A percentile compares a stretch with the other conserved stretches of the same genome.
These are phyloP conservation scores for Peromyscus leucopus DNA, from an alignment of 2,113 vertebrate genomes.

Conservation along the genomic window DNA sequence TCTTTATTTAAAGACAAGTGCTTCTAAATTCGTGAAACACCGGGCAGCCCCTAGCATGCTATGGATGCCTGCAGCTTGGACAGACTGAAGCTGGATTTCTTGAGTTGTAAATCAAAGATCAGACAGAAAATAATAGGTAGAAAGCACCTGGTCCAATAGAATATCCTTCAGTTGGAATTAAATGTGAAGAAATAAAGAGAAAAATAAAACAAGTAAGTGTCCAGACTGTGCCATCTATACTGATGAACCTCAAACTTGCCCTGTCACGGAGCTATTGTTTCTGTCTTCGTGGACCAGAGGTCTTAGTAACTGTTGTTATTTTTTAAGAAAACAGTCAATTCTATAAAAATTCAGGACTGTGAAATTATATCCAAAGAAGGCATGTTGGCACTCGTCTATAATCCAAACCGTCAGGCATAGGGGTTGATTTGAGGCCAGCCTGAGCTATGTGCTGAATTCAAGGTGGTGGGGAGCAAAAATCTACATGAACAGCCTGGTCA, in stretches of 20 bases:
- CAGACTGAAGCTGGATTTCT: slow-evolving; percentile 47
- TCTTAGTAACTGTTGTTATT: not conserved
- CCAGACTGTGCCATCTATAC: not conserved
- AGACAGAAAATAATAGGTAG: slow-evolving; percentile 44
- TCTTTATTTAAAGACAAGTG: not conserved
- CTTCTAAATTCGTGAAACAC: slow-evolving; percentile 28
- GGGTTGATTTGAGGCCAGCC: not conserved
- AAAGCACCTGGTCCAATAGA: slow-evolving; percentile 22
- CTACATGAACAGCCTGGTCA: too few species aligned
- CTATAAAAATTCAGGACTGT: not conserved
- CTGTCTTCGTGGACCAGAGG: slow-evolving; percentile 22
- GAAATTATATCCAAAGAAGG: not conserved
- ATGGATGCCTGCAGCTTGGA: not conserved
- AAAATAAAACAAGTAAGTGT: not conserved
- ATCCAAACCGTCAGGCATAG: not conserved
- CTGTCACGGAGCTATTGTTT: not conserved
- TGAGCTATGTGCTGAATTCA: not conserved
- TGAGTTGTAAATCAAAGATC: slow-evolving; percentile 46
- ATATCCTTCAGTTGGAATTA: slow-evolving; percentile 63
- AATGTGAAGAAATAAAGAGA: not conserved
- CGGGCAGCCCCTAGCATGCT: not conserved
- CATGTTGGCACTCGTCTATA: not conserved
- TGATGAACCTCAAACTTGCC: slow-evolving; percentile 33
- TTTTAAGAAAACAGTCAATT: not conserved
- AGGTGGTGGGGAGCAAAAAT: not conserved